Base-by-base conservation (phyloP, 2,888 invertebrate genomes). In the Caenorhabditis wallacei region DNA sequence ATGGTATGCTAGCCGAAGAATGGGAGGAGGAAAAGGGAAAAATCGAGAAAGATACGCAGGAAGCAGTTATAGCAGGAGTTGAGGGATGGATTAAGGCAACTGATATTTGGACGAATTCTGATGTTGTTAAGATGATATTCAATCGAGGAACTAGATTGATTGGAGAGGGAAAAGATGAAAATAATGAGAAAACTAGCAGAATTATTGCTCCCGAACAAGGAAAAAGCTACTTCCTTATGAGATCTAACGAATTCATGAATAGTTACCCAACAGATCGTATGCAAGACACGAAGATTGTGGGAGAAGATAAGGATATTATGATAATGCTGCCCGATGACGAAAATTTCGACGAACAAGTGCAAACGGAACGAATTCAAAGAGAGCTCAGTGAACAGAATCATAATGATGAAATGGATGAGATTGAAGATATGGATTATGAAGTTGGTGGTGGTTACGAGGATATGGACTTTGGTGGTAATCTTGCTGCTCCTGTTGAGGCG, bases 51-150 rank as follows among this genome's bases (percentile, higher is more conserved):
- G 75, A 63, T 5, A 75, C 48, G 26, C 51, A 54, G 7, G 30
- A 46, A 5, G 20, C 30, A 26, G 11, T 51, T 22, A 8, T 3
- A 4, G 16, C 71, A 24, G 78, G 79, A 51, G 59, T 82, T 3
- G 82, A 82, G 11, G 63, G 75, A 2, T 79, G 64, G 56, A 71
- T 82, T 13, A 79, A 82, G n/a, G 63, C 57, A 0, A 56, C 69
- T 10, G 82, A 82, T 22, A 16, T 40, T 5, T 70, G 75, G 82
- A 64, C 66, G 0, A 82, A 82, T 22, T 56, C 57, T 7, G 82
- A 82, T 18, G 78, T 69, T 3, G 63, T 79, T 20, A 79, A 74
- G 18, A 79, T 82, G 72, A 20, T 40, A 37, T 63, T 79, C 10
- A 76, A 66, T 22, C 66, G 68, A 2, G 82, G 78, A 1, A 35